Base-by-base conservation (phyloP, 2,888 invertebrate species). In the Sussaba pulchella region DNA sequence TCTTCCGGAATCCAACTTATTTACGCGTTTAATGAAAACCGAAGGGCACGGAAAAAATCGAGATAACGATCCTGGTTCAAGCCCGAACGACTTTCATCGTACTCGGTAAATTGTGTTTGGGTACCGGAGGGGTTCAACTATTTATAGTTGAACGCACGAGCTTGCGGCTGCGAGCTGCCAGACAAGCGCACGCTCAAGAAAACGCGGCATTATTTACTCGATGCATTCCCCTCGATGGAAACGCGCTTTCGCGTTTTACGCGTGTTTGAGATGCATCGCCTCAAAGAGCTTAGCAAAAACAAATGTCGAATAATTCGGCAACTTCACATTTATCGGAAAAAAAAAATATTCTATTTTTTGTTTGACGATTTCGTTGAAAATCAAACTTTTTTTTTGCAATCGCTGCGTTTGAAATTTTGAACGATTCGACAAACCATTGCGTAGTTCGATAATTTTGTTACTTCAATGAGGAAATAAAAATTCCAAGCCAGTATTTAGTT, bases 211-310 rank as follows among this genome's bases (percentile, higher is more conserved):
- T 81, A 77, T 81, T 81, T 61, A 78, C 63, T 69, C 50, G 52
- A 78, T 64, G 74, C 69, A 78, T 81, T 79, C 72, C 69, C n/a
- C 12, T 19, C 67, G 57, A 78, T 81, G 67, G 63, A 54, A 47
- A 54, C 63, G 21, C 39, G 41, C 43, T n/a, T n/a, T 6, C 24
- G n/a, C 5, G 61, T 24, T 24, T 10, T 43, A 8, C 61, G 61
- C 39, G 61, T 61, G 41, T 2, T 6, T n/a, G 61, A 14, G 31
- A 12, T 8, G 24, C 2, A 8, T 4, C n/a, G n/a, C n/a, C n/a
- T n/a, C n/a, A n/a, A n/a, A n/a, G n/a, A n/a, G n/a, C n/a, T n/a
- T n/a, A n/a, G n/a, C n/a, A n/a, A n/a, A n/a, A n/a, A n/a, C n/a
- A n/a, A n/a, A n/a, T n/a, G n/a, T n/a, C n/a, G n/a, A n/a, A n/a